A percentile compares a stretch with the other conserved stretches of the same genome.
phyloP scores from a whole-genome alignment of 1,140 invertebrate genomes.

The Philopotamus ludificatus region DNA sequence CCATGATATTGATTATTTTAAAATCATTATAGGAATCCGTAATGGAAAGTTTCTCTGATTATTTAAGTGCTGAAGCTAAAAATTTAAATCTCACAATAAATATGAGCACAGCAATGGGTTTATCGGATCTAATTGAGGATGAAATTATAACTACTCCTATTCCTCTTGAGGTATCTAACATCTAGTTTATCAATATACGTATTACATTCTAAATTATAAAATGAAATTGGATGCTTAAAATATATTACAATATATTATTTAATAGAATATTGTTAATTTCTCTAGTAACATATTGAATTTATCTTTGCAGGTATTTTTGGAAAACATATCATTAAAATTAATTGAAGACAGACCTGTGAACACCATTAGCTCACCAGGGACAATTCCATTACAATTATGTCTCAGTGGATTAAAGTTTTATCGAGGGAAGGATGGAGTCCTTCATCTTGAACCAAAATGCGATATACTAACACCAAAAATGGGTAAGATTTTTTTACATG shows the following conservation, averaged over 20 bases:
- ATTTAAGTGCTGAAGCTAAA: constrained; percentile 64
- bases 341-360: constrained; percentile 78
- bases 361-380: constrained; percentile 80
- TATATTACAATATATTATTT: background rate
- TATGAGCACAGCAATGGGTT: constrained; percentile 76
- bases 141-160: constrained; percentile 76
- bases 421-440: constrained; percentile 67
- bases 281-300: background rate
- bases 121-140: constrained; percentile 82
- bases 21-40: constrained; percentile 28
- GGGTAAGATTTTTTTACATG: constrained; percentile 4
- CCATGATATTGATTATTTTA: background rate
- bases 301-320: constrained; percentile 60
- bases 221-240: no score
- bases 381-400: constrained; percentile 74
- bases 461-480: background rate
- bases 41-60: constrained; percentile 40
- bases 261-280: background rate
- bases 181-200: constrained; percentile 3
- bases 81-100: constrained; percentile 70
- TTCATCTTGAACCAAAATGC: constrained; percentile 60
- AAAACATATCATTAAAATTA: constrained; percentile 68
- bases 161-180: constrained; percentile 69
- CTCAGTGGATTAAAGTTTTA: constrained; percentile 68
- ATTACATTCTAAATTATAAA: constrained; percentile 21